Evolutionary conservation across 2,113 vertebrate species (phyloP).

Genomic region (Caranx melampygus): DNA sequence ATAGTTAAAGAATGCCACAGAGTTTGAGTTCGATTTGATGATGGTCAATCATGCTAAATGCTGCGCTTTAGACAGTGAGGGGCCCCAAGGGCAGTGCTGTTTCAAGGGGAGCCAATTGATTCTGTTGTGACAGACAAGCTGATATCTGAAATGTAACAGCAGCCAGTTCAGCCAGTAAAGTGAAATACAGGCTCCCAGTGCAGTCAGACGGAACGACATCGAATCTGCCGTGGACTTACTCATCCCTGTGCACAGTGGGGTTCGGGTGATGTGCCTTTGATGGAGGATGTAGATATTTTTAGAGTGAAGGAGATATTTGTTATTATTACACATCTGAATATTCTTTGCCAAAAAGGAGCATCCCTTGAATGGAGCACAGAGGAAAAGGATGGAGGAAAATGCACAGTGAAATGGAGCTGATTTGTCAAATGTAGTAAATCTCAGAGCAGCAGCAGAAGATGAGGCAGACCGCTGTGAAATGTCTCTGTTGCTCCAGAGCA

Average conservation of each 20-base stretch:
- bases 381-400: neutral
- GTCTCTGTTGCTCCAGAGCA: neutral
- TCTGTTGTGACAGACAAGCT: slow-evolving; percentile 48
- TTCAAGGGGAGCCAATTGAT: slow-evolving; percentile 47
- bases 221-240: slow-evolving; percentile 23
- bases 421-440: slow-evolving; percentile 40
- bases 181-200: slow-evolving; percentile 15
- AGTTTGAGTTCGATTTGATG: slow-evolving; percentile 41
- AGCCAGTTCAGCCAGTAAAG: slow-evolving; percentile 25
- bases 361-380: slow-evolving; percentile 4
- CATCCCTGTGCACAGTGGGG: slow-evolving; percentile 3
- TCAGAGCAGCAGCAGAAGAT: slow-evolving; percentile 23
- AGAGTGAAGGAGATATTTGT: slow-evolving; percentile 15
- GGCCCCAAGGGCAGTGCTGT: slow-evolving; percentile 13
- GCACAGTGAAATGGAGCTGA: neutral
- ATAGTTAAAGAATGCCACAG: slow-evolving; percentile 6
- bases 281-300: slow-evolving; percentile 38
- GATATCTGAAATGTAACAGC: slow-evolving; percentile 34
- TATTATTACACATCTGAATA: slow-evolving; percentile 24
- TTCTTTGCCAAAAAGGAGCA: slow-evolving; percentile 14
- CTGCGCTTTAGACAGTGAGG: slow-evolving; percentile 10
- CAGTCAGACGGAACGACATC: slow-evolving; percentile 26
- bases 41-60: slow-evolving; percentile 58
- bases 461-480: slow-evolving; percentile 31
- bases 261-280: slow-evolving; percentile 9